Conservation (phyloP, 1,140 invertebrate genomes). For the Dreissena polymorpha region DNA sequence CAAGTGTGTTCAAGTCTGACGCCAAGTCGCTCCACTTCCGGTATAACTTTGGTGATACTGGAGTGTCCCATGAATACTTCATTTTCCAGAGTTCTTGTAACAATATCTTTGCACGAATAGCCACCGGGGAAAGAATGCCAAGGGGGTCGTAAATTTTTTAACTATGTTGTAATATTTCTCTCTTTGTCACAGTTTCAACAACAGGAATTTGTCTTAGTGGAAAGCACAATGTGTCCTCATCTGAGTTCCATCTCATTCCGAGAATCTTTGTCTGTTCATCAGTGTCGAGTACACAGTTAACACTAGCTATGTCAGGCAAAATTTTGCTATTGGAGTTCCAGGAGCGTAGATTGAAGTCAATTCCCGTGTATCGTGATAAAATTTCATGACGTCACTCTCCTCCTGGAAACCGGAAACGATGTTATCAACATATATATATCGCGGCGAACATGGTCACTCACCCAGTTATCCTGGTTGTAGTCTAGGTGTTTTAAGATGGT, state of each 20-base stretch:
- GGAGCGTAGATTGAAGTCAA: slow-evolving; percentile 2
- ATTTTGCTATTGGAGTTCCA: slow-evolving; percentile 1
- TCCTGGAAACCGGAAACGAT: not conserved
- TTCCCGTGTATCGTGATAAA: not conserved
- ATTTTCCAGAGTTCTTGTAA: not conserved
- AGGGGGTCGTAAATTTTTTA: not conserved
- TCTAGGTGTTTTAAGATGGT: too few species aligned
- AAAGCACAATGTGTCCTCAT: not conserved
- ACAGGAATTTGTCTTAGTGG: not conserved
- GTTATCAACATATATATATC: slow-evolving; percentile 1
- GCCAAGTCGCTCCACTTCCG: not conserved
- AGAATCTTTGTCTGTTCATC: not conserved
- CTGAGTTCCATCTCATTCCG: not conserved
- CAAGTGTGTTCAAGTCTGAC: not conserved
- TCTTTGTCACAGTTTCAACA: not conserved
- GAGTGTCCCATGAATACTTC: slow-evolving; percentile 3
- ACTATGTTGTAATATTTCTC: not conserved
- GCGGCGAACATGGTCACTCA: not conserved
- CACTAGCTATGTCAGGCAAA: not conserved
- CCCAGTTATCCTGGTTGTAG: not conserved
- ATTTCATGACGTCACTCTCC: not conserved
- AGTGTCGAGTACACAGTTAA: not conserved
- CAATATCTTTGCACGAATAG: not conserved
- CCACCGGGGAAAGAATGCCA: not conserved
- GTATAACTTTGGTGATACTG: not conserved